Percentiles rank a stretch among this genome's conserved stretches.
phyloP scores from a whole-genome alignment of 2,888 invertebrate species.

The Melieria omissa region DNA sequence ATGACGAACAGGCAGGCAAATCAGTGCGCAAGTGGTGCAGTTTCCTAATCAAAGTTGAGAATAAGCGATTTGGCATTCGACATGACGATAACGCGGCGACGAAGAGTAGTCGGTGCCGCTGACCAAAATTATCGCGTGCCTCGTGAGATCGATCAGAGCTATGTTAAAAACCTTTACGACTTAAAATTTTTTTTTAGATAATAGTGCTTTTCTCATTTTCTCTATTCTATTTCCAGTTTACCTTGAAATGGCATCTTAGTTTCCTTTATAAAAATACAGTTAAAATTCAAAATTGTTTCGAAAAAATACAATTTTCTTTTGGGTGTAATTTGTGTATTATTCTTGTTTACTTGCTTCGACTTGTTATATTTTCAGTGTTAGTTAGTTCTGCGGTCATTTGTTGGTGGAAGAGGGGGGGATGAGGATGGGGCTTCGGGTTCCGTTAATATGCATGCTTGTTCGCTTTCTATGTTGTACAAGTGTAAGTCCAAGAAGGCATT shows the following conservation, averaged over 20 bases:
- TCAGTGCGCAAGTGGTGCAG: constrained; percentile 22
- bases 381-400: not conserved
- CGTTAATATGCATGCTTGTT: constrained; percentile 1
- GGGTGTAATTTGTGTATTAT: constrained; percentile 30
- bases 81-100: too few species aligned
- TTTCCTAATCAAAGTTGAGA: not conserved
- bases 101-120: too few species aligned
- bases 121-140: too few species aligned
- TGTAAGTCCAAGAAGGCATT: constrained; percentile 16
- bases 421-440: not conserved
- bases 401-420: not conserved
- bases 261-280: constrained; percentile 57
- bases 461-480: not conserved
- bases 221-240: not conserved
- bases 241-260: constrained; percentile 34
- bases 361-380: not conserved
- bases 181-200: too few species aligned
- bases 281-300: constrained; percentile 55
- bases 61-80: not conserved
- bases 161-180: too few species aligned
- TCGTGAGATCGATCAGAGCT: too few species aligned
- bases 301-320: constrained; percentile 45
- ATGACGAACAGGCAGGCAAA: constrained; percentile 19
- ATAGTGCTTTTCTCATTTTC: too few species aligned
- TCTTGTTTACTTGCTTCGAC: constrained; percentile 26